A percentile compares a stretch with the other conserved stretches of the same genome.
Evolutionary conservation across 2,113 vertebrate genomes (phyloP).

Genomic region (Sinosuthora webbiana): DNA sequence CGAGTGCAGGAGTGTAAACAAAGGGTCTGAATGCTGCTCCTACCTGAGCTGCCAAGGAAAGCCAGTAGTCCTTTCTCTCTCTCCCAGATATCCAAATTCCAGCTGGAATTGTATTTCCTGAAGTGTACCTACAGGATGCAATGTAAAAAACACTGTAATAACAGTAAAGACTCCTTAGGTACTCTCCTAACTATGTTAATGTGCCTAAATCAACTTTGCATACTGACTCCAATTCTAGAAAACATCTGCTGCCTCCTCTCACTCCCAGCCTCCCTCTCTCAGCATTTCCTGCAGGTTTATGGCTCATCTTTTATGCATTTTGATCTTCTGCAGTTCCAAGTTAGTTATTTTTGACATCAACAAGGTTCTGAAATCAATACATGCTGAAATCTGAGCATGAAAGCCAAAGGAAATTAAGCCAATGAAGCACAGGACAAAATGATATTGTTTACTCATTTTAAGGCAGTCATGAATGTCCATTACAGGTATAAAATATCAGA

Average conservation of each 20-base stretch:
- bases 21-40: neutral
- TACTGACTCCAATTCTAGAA: neutral
- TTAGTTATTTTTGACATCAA: neutral
- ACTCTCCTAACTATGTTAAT: neutral
- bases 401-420: neutral
- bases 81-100: neutral
- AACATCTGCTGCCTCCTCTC: neutral
- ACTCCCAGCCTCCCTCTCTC: neutral
- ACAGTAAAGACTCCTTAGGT: neutral
- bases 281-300: neutral
- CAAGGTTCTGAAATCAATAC: neutral
- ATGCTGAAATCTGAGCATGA: neutral
- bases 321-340: neutral
- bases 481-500: neutral
- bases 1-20: neutral
- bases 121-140: neutral
- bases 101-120: neutral
- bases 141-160: neutral
- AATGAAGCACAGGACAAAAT: neutral
- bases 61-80: neutral
- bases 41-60: accelerated
- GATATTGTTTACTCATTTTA: accelerated
- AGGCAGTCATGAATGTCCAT: neutral
- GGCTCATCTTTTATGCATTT: neutral
- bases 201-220: neutral